A percentile compares a stretch with the other conserved stretches of the same genome.
phyloP scores from a whole-genome alignment of 2,797 vertebrate genomes.

The Alca torda region DNA sequence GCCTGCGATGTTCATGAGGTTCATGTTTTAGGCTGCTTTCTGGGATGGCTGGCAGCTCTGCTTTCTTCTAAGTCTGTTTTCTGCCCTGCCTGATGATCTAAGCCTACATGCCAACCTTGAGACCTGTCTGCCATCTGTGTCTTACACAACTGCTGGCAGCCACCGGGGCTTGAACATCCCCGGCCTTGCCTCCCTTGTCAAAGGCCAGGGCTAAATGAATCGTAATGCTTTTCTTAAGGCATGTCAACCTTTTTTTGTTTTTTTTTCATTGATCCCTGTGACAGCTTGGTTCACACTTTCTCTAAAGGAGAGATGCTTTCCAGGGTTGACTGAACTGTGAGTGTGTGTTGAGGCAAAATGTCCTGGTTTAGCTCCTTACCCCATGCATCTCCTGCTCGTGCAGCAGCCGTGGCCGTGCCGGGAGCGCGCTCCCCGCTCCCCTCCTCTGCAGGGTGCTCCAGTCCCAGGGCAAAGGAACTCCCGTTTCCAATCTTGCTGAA shows the following conservation, averaged over 20 bases:
- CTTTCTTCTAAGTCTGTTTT: not conserved
- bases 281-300: not conserved
- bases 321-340: not conserved
- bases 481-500: fast-evolving
- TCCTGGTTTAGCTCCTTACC: not conserved
- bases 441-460: not conserved
- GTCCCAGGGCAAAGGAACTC: not conserved
- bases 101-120: not conserved
- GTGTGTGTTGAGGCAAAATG: fast-evolving
- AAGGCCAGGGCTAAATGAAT: not conserved
- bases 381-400: not conserved
- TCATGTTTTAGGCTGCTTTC: not conserved
- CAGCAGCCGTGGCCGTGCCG: fast-evolving
- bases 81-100: not conserved
- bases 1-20: not conserved
- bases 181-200: not conserved
- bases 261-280: not conserved
- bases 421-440: fast-evolving
- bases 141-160: fast-evolving
- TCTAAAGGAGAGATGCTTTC: not conserved
- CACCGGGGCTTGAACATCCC: not conserved
- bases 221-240: not conserved
- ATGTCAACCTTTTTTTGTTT: not conserved
- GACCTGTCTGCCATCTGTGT: not conserved
- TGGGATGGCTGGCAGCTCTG: not conserved